These are phyloP conservation scores for Lycia hirtaria DNA, from an alignment of 2,888 invertebrate species.

Conservation along the genomic window DNA sequence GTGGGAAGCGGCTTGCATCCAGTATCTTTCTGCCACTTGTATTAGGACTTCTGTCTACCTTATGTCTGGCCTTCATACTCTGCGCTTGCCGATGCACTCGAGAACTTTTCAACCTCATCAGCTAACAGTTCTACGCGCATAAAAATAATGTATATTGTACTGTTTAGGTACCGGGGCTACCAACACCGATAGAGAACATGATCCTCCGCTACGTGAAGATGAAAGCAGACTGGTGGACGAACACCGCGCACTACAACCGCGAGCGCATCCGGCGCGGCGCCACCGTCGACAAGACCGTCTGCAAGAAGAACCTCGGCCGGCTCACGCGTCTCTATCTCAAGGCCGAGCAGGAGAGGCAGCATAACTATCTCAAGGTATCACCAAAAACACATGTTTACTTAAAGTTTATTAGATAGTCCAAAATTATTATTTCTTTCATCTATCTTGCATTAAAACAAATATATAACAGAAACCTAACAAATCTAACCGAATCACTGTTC, in stretches of 20 bases:
- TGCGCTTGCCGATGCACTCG: too few relatives aligned
- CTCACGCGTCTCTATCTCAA: conserved; percentile 98
- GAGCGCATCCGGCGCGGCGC: conserved; percentile 99
- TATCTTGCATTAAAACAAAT: too few relatives aligned
- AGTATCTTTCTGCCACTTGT: too few relatives aligned
- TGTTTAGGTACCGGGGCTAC: conserved; percentile 95
- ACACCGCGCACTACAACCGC: conserved; percentile 99
- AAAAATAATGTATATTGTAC: neutral
- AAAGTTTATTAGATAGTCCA: neutral
- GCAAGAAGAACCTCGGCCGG: conserved; percentile 99
- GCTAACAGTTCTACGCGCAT: too few relatives aligned
- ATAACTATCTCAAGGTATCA: conserved; percentile 97
- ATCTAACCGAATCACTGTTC: too few relatives aligned
- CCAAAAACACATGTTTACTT: neutral
- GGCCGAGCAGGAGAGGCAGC: conserved; percentile 99
- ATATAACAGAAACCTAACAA: too few relatives aligned
- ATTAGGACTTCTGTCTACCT: too few relatives aligned
- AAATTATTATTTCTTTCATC: neutral
- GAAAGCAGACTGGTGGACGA: conserved; percentile 99
- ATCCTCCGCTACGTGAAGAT: conserved; percentile 99
- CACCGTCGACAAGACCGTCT: conserved; percentile 99
- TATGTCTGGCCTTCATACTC: too few relatives aligned
- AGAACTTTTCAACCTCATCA: too few relatives aligned
- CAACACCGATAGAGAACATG: conserved; percentile 99
- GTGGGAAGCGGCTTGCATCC: too few relatives aligned